Percentiles rank a stretch among this genome's conserved stretches.
These are phyloP conservation scores for Percina caprodes DNA, from an alignment of 2,113 vertebrate genomes.

Conservation along the genomic window DNA sequence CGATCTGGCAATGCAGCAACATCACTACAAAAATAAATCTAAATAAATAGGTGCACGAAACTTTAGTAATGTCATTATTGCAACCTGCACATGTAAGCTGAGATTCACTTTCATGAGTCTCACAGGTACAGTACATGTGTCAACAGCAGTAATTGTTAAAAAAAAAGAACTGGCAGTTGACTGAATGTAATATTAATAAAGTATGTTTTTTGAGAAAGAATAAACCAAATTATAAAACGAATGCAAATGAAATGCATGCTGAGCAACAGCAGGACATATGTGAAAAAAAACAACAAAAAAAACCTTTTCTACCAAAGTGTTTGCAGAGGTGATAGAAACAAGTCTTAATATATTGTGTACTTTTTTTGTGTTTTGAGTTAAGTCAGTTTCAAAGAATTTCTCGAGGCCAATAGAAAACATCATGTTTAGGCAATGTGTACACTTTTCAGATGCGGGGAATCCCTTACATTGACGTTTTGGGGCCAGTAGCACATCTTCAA, in stretches of 20 bases:
- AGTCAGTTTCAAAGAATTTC: constrained; percentile 7
- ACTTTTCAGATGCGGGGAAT: constrained; percentile 45
- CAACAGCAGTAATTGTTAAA: background rate
- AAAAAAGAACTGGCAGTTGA: background rate
- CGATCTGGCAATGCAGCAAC: background rate
- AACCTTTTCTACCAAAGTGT: background rate
- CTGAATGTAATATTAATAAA: background rate
- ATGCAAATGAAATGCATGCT: background rate
- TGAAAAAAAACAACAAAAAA: background rate
- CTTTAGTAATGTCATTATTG: constrained; percentile 15
- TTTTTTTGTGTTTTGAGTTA: background rate
- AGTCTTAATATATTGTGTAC: background rate
- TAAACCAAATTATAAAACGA: too few species aligned
- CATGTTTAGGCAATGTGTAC: background rate
- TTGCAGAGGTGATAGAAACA: constrained; percentile 1
- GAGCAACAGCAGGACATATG: background rate
- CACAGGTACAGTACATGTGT: background rate
- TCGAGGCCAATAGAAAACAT: background rate
- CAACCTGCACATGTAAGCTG: constrained; percentile 17
- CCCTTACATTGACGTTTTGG: constrained; percentile 39
- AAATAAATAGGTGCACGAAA: background rate
- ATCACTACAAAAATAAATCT: background rate
- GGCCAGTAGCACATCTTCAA: constrained; percentile 61
- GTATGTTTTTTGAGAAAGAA: background rate
- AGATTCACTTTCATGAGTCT: constrained; percentile 5